Base-by-base conservation (phyloP, 2,797 vertebrate genomes). In the Meriones psammophilus region DNA sequence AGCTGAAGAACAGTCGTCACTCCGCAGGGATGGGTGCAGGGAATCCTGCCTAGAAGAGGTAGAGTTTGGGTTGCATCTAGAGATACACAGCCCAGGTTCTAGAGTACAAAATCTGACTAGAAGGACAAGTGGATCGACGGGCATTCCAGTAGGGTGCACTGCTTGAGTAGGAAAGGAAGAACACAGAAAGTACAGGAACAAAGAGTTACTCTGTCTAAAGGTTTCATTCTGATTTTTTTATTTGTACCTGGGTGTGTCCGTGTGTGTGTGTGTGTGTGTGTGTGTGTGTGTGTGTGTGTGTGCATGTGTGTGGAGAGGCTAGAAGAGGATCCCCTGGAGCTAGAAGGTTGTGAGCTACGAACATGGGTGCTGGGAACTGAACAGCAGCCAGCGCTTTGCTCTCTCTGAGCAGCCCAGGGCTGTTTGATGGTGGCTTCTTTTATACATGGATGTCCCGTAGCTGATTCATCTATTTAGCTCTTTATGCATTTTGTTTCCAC, bases 381-480 rank as follows among this genome's bases (percentile, higher is more conserved):
- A 20, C 30, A 71, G 50, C 1, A 87, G 46, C 33, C 33, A 87
- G 46, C 5, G 22, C 33, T 86, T 69, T 15, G 69, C 2, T 20
- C 30, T 20, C 30, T 69, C 66, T 26, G 66, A 36, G 81, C 26
- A 42, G 60, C 8, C 36, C 17, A 5, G 60, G 62, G 42, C 8
- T n/a, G 69, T 20, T 60, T 60, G 36, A 58, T 42, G n/a, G 36
- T 7, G 54, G 15, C 7, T 42, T 73, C 56, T 56, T 56, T 28
- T 92, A 83, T 20, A 77, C 20, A 24, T 14, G 2, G 39, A 62
- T 81, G n/a, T 71, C 83, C 92, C 71, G 89, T 84, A 62, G 66
- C 20, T 77, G 89, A 79, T 42, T 42, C 81, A 88, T 46, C 54
- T 79, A n/a, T 36, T 77, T 91, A 69, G 24, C 79, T 92, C 87